Base-by-base conservation (phyloP, 2,797 vertebrate species). In the Thalassophryne amazonica region DNA sequence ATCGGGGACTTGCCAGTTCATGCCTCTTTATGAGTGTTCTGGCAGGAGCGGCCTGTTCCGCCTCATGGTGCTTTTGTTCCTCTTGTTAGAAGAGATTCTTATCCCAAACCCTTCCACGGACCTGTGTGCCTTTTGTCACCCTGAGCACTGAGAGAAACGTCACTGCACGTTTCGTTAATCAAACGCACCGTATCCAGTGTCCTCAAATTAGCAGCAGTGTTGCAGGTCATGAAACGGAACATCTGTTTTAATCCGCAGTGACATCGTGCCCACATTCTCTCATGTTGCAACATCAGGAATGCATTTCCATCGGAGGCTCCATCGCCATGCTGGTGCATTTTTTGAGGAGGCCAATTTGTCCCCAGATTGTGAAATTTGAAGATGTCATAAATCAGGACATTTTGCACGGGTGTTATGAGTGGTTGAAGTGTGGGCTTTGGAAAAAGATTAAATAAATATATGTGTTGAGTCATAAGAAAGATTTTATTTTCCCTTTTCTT, bases 11-110 rank as follows among this genome's bases (percentile, higher is more conserved):
- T 79, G 84, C 86, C 84, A 86, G 79, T 81, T 86, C 82, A 77
- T 83, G 78, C 74, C 80, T 83, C 71, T 85, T 83, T 83, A 81
- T 80, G 73, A 78, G 72, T 82, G 73, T 84, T 86, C 80, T 86
- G 83, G 77, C 80, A 79, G 43, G 61, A 70, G n/a, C 40, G 40
- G 73, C 57, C 67, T 74, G 65, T 74, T 86, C 72, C 43, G 54
- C 70, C 62, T 77, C 77, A 55, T 71, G 65, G 62, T 56, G 58
- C 71, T 66, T 86, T 87, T 84, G 80, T 85, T 78, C 68, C 48
- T 70, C 65, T 61, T 65, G 70, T 72, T 73, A 49, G 68, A 53
- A 18, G 72, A 70, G 71, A 79, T 78, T 72, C 57, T 78, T 61
- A 60, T 76, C 68, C 69, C 43, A 39, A 15, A 42, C 41, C 41